These are phyloP conservation scores for Pseudomyrmex cubaensis DNA, from an alignment of 1,140 invertebrate species.

Conservation along the genomic window DNA sequence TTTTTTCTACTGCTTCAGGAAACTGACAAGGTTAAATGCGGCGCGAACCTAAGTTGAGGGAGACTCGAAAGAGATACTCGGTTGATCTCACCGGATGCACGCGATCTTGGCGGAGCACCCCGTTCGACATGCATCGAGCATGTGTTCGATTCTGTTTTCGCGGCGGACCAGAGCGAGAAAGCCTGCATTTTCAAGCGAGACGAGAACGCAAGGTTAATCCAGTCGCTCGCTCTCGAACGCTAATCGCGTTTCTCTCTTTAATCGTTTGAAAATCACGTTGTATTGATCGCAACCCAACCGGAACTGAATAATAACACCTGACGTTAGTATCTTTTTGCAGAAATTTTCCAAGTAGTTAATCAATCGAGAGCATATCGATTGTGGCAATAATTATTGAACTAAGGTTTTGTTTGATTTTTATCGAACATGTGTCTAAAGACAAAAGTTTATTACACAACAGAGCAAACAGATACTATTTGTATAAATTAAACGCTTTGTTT, in stretches of 20 bases:
- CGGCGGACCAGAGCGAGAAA: slow-evolving; percentile 17
- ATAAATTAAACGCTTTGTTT: too few species aligned
- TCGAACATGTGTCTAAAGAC: too few species aligned
- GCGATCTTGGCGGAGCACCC: slow-evolving; percentile 41
- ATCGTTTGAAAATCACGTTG: slow-evolving; percentile 62
- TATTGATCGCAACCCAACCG: background rate
- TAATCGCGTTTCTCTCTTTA: slow-evolving; percentile 53
- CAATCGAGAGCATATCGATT: too few species aligned
- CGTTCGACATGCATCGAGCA: slow-evolving; percentile 30
- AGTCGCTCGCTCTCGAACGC: slow-evolving; percentile 35
- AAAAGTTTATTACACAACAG: too few species aligned
- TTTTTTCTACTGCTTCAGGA: slow-evolving; percentile 34
- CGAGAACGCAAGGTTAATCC: slow-evolving; percentile 61
- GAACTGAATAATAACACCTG: background rate
- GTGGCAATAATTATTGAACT: too few species aligned
- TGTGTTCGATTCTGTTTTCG: slow-evolving; percentile 34
- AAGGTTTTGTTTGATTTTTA: too few species aligned
- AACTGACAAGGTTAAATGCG: slow-evolving; percentile 38
- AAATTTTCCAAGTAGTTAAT: background rate
- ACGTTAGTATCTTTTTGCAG: slow-evolving; percentile 22
- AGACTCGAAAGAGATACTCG: slow-evolving; percentile 19
- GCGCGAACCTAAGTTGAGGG: slow-evolving; percentile 28
- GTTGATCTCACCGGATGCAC: slow-evolving; percentile 53
- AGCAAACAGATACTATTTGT: too few species aligned
- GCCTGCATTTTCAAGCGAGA: slow-evolving; percentile 47